Base-by-base conservation (phyloP, 1,140 invertebrate genomes). In the Armadillidium nasatum region DNA sequence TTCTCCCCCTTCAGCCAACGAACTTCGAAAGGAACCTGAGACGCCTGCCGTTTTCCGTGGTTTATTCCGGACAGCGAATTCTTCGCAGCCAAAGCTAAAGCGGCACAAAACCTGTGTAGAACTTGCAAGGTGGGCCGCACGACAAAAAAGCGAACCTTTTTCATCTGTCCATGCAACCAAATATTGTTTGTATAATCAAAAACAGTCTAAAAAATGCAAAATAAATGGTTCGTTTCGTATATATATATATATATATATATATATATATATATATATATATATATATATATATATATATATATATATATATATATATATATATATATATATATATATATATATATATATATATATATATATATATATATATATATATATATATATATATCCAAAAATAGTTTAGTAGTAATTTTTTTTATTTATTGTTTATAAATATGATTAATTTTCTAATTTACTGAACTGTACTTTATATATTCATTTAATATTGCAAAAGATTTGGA, bases 41-140 rank as follows among this genome's bases (percentile, higher is more conserved):
- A 78, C 77, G 44, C 77, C 77, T 13, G 71, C 77, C 13, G 74
- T 78, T 6, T 78, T 75, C 70, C 77, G 77, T 22, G 77, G 77
- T 46, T 74, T 78, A 11, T 69, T 78, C 21, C 74, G 77, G 23
- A 78, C 77, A 7, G 74, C 77, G 0, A 60, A 60, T 60, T 15
- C 50, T 33, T 33, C 33, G 33, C 33, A 33, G 33, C 33, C 33
- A 33, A 33, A 33, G 6, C 6, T 33, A 33, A 33, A 33, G 33
- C 33, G 33, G 2, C 33, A 33, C 6, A 33, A 33, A 33, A 33
- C 33, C 2, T 19, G 50, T 19, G 50, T 60, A 13, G 11, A 60
- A 13, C 50, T 19, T 60, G 11, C 50, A 19, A 19, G 11, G 50
- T 13, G 50, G 50, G 11, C 19, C 2, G 11, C 11, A 19, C 11